Evolutionary conservation across 2,113 vertebrate genomes (phyloP).

Genomic region (Anguilla rostrata): DNA sequence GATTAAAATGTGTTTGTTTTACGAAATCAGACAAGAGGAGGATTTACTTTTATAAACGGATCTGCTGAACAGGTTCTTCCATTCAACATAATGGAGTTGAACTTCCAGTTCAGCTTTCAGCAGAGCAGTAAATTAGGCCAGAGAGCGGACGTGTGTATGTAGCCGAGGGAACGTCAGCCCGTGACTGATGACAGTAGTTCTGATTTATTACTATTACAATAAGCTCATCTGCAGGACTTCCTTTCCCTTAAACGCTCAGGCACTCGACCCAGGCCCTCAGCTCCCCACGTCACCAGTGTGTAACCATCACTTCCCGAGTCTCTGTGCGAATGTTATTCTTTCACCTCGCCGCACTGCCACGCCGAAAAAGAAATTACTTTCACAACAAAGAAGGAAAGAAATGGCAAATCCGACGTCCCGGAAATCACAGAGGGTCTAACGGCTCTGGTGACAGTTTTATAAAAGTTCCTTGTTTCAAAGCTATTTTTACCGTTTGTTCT

Average conservation of each 20-base stretch:
- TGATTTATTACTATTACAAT: not conserved
- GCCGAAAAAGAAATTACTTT: not conserved
- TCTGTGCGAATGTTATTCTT: too few relatives aligned
- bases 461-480: constrained; percentile 54
- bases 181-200: not conserved
- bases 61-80: not conserved
- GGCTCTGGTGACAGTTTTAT: constrained; percentile 67
- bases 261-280: not conserved
- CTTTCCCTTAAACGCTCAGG: not conserved
- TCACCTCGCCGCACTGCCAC: too few relatives aligned
- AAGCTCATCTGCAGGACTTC: not conserved
- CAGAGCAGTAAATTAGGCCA: not conserved
- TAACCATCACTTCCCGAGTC: too few relatives aligned
- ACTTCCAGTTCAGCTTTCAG: not conserved
- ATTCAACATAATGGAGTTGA: not conserved
- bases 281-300: too few relatives aligned
- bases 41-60: not conserved
- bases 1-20: not conserved
- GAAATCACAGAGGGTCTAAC: constrained; percentile 58
- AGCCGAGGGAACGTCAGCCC: not conserved
- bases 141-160: not conserved
- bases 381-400: constrained; percentile 8
- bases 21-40: not conserved
- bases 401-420: constrained; percentile 38
- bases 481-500: constrained; percentile 56